phyloP scores from a whole-genome alignment of 2,113 vertebrate genomes.

The Mesocricetus auratus region DNA sequence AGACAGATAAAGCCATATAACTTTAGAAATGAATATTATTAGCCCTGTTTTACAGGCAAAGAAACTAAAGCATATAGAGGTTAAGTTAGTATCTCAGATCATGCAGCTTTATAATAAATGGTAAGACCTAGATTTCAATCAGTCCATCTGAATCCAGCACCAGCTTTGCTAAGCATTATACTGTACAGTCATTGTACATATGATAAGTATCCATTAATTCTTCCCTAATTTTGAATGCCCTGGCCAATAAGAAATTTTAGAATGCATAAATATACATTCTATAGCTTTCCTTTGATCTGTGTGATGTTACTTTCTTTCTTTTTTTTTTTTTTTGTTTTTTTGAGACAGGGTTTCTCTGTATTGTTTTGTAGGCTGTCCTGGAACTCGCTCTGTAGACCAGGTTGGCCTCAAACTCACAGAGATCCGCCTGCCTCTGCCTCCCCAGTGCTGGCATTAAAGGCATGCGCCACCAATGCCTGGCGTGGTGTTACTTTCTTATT shows the following conservation, averaged over 20 bases:
- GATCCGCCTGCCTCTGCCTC: too few relatives aligned
- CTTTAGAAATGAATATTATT: conserved; percentile 6
- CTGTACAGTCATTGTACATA: not conserved
- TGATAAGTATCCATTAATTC: conserved; percentile 25
- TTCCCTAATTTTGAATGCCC: conserved; percentile 25
- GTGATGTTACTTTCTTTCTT: conserved; percentile 53
- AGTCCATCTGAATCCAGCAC: conserved; percentile 27
- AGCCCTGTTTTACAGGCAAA: conserved; percentile 54
- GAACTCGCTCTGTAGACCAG: too few relatives aligned
- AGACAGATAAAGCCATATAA: not conserved
- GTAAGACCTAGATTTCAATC: conserved; percentile 54
- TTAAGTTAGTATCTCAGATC: conserved; percentile 52
- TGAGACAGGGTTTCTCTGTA: too few relatives aligned
- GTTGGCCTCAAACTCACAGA: too few relatives aligned
- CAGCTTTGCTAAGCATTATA: conserved; percentile 34
- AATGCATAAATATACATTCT: not conserved
- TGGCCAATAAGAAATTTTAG: conserved; percentile 41
- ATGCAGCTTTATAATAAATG: not conserved
- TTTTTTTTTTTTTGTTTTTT: too few relatives aligned
- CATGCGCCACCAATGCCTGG: too few relatives aligned
- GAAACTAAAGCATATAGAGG: conserved; percentile 35
- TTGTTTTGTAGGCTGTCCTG: too few relatives aligned
- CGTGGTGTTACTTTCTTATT: conserved; percentile 53
- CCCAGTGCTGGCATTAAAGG: too few relatives aligned
- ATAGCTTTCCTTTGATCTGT: conserved; percentile 18